These are phyloP conservation scores for Narcine bancroftii DNA, from an alignment of 2,113 vertebrate species.

Conservation along the genomic window DNA sequence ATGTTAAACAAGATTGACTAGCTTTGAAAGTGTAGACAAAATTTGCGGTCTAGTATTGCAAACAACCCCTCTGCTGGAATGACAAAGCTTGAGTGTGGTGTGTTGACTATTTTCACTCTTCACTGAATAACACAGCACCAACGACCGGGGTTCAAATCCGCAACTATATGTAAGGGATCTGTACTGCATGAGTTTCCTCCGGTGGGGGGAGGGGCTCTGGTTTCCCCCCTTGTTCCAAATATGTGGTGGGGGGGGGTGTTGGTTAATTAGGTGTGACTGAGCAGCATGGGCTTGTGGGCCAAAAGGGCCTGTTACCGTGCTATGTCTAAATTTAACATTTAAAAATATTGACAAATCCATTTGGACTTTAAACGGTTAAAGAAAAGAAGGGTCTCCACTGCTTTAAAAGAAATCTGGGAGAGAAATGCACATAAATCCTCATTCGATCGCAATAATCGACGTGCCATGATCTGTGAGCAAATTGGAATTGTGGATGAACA, in stretches of 20 bases:
- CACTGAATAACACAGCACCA: background rate
- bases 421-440: background rate
- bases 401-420: background rate
- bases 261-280: no score
- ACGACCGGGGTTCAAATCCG: no score
- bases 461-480: background rate
- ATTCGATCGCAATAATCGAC: background rate
- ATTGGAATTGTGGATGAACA: background rate
- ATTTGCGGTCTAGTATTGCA: background rate
- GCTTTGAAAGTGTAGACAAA: background rate
- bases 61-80: background rate
- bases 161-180: no score
- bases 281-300: no score
- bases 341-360: no score
- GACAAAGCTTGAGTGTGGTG: background rate
- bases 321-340: no score
- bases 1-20: background rate
- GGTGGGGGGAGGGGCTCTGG: no score
- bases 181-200: no score
- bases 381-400: background rate
- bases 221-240: no score
- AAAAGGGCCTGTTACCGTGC: no score
- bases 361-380: background rate
- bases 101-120: background rate
- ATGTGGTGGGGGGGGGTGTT: no score